Evolutionary conservation across 1,140 invertebrate species (phyloP), one percentile per base, ranked within the genome.

Genomic region (Brachionus asplanchnoidis): DNA sequence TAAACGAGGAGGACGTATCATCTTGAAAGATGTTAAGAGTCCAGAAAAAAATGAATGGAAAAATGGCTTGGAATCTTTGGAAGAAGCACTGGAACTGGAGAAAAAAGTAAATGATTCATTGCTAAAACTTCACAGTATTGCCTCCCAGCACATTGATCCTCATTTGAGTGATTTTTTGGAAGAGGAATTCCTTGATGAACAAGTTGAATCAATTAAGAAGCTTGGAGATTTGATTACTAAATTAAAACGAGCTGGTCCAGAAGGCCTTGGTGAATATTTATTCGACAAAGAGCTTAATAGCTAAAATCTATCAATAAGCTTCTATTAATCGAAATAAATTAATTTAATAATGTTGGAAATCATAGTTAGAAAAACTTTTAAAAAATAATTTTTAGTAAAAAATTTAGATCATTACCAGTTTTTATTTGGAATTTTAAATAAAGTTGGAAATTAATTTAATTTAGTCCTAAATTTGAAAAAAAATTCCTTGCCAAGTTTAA

Each of bases 1-100:
- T 88, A 93, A 93, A 87, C 90, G 95, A 40, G 95, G 95, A 6
- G 95, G 83, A 14, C 53, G 53, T 73, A 17, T 73, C 23, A 42
- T 73, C 11, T 50, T 73, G 28, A 36, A 23, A 17, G 66, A 84
- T 73, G 44, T 84, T 20, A 73, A 84, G 36, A 42, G 40, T 36
- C 83, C 83, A 50, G 53, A 84, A 60, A 73, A 50, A 53, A 23
- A 17, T 46, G 28, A 70, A 40, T 84, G 83, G 83, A 28, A 14
- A 9, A 70, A 46, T 9, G 42, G 40, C 12, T 40, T 84, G 12
- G 66, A 84, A 20, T 56, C 68, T 12, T 36, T 70, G 23, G 42
- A 50, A 60, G 20, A 8, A 14, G 83, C 83, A 11, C 36, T 84
- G 3, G 53, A 84, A 56, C 36, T 84, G 4, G 83, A 84, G n/a